Conservation (phyloP, 64 coral and sea anemone species). For the Montipora cactus region DNA sequence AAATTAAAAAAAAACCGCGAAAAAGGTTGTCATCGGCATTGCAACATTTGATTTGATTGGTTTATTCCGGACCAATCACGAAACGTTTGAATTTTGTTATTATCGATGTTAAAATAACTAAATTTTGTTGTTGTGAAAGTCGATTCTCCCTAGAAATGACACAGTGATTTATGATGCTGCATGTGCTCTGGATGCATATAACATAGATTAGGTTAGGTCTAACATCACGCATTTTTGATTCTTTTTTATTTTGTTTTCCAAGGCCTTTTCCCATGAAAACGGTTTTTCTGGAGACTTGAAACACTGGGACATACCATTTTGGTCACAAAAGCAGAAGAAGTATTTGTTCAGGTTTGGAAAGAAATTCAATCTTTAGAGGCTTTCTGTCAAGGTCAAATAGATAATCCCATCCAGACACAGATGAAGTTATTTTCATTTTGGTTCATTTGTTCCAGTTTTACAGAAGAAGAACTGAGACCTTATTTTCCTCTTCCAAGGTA, state of each 20-base stretch:
- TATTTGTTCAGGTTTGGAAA: constrained; percentile 78
- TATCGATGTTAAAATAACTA: too few species aligned
- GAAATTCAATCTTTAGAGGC: not conserved
- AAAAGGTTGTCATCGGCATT: too few species aligned
- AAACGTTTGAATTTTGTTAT: too few species aligned
- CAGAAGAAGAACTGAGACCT: constrained; percentile 79
- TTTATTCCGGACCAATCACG: too few species aligned
- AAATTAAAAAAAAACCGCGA: too few species aligned
- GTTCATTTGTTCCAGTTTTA: constrained; percentile 59
- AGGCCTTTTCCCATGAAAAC: constrained; percentile 80
- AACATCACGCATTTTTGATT: not conserved
- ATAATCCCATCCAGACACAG: not conserved
- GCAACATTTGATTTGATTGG: too few species aligned
- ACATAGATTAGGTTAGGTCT: not conserved
- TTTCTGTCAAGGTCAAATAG: too few species aligned
- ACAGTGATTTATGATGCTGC: too few species aligned
- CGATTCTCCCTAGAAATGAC: too few species aligned
- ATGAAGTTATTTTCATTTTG: not conserved
- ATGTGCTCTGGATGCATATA: too few species aligned
- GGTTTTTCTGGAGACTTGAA: constrained; percentile 75
- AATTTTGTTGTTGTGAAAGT: too few species aligned
- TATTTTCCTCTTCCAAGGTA: constrained; percentile 88
- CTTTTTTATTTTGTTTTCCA: not conserved
- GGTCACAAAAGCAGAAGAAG: constrained; percentile 85
- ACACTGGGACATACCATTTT: constrained; percentile 86